These are phyloP conservation scores for Loxodonta africana DNA, from an alignment of 2,113 vertebrate genomes.

Conservation along the genomic window DNA sequence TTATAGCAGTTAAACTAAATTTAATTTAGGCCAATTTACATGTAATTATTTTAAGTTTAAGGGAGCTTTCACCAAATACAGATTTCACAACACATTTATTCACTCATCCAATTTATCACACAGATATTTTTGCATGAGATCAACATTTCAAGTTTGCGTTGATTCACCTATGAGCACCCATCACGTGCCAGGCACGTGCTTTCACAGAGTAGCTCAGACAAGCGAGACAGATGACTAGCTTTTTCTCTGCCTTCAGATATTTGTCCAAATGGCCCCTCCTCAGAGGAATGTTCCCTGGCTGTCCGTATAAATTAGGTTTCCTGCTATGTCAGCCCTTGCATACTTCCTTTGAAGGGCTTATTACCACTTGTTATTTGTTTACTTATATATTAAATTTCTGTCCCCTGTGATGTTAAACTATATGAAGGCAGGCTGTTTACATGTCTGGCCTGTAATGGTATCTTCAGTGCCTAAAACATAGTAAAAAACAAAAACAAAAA, in stretches of 20 bases:
- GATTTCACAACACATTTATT: slow-evolving; percentile 35
- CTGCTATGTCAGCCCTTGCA: background rate
- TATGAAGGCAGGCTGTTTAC: background rate
- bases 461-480: background rate
- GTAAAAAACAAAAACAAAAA: background rate
- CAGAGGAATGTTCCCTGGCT: too few relatives aligned
- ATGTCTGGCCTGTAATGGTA: background rate
- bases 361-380: background rate
- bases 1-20: slow-evolving; percentile 14
- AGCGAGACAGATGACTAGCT: background rate
- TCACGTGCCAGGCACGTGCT: background rate
- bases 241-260: background rate
- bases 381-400: background rate
- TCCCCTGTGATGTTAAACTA: background rate
- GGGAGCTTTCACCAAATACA: slow-evolving; percentile 42
- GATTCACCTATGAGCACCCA: background rate
- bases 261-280: background rate
- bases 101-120: background rate
- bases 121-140: background rate
- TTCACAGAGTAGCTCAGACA: background rate
- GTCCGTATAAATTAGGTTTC: background rate
- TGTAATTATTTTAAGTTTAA: slow-evolving; percentile 55
- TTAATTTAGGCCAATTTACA: slow-evolving; percentile 66
- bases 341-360: background rate
- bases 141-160: slow-evolving; percentile 40